Base-by-base conservation (phyloP, 1,140 invertebrate species). In the Oryctes rhinoceros region DNA sequence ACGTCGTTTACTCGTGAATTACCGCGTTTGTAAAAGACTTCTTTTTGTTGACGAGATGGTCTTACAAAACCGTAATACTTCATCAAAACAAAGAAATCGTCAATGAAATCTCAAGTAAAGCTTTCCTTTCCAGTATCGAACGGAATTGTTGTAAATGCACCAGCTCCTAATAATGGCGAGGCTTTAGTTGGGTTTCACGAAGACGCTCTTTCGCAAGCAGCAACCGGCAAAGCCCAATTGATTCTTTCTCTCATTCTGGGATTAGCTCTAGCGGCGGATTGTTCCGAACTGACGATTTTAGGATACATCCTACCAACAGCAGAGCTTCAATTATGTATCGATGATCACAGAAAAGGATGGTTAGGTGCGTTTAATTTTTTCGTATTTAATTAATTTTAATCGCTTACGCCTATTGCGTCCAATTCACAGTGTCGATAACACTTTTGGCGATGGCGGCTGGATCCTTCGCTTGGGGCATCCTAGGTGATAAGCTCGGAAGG, bases 291-390 rank as follows among this genome's bases (percentile, higher is more conserved):
- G 62, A 91, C 93, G 9, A 92, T 94, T 10, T 90, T 94, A 79
- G 91, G 93, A 1, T 96, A 94, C 83, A 91, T 71, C 35, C 86
- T 96, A 77, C 95, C 95, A 9, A 92, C 93, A 1, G 94, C 94
- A 10, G 93, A 94, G 82, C 92, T 95, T 77, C 94, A 96, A 81
- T 88, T 96, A 1, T 93, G 94, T 79, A 93, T 96, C 80, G 89
- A 91, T 79, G 92, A 93, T 11, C 88, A 90, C 13, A 91, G 94
- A 85, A 96, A 95, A 88, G 93, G 93, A 85, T 94, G 93, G 93
- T 90, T 96, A 1, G 92, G 94, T 95, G 84, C 90, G 90, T 30
- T 67, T 6, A 6, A 35, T 4, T 53, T 53, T n/a, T 15, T 15
- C 4, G n/a, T 15, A 53, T 53, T n/a, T 13, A 76, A 76, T 35